These are phyloP conservation scores for Taxidea taxus DNA, from an alignment of 2,113 vertebrate genomes.

Conservation along the genomic window DNA sequence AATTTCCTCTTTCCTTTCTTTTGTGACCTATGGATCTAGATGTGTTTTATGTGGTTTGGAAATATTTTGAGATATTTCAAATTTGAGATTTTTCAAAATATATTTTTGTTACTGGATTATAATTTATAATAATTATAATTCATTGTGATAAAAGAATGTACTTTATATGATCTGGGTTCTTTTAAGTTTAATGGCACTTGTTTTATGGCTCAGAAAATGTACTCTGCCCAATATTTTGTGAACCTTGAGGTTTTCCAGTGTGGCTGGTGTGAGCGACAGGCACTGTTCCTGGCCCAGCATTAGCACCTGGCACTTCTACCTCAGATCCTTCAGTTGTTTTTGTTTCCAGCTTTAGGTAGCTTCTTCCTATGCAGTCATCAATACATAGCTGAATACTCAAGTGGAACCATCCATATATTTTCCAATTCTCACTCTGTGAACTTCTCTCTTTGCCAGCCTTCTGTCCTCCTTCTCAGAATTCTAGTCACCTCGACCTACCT, in stretches of 20 bases:
- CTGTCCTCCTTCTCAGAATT: not conserved
- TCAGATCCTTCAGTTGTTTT: not conserved
- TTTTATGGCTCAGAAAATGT: not conserved
- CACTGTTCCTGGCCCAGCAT: not conserved
- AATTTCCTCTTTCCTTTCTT: not conserved
- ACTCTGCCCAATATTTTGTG: not conserved
- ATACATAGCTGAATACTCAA: not conserved
- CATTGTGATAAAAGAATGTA: not conserved
- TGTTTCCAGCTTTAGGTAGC: not conserved
- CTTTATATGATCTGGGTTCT: not conserved
- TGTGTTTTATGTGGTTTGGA: not conserved
- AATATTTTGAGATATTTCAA: not conserved
- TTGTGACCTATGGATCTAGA: not conserved
- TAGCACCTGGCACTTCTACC: not conserved
- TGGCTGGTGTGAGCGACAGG: not conserved
- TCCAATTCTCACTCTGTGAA: not conserved
- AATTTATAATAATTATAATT: not conserved
- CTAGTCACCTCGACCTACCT: not conserved
- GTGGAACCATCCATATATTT: not conserved
- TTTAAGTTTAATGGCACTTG: not conserved
- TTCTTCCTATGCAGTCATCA: not conserved
- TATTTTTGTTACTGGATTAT: not conserved
- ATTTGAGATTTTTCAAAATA: not conserved
- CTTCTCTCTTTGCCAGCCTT: not conserved
- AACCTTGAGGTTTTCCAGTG: not conserved